Conservation (phyloP, 2,113 vertebrate genomes). For the Xyrauchen texanus region DNA sequence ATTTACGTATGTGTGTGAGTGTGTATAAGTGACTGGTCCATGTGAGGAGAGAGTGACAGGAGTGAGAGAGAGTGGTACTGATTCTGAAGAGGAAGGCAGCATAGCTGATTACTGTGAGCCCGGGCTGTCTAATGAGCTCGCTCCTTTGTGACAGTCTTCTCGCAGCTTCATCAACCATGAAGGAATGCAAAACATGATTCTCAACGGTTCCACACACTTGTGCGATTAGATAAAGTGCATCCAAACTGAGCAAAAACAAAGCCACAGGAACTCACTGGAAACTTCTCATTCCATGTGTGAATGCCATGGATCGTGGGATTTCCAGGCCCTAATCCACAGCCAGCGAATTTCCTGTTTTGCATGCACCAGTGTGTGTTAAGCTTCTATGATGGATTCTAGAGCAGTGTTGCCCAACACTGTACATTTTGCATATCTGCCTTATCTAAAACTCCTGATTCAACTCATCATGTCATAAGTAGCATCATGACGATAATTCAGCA, state of each 20-base stretch:
- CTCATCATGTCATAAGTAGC: no score
- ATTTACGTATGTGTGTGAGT: slow-evolving; percentile 24
- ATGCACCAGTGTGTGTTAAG: not conserved
- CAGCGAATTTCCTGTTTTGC: not conserved
- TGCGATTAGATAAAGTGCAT: slow-evolving; percentile 70
- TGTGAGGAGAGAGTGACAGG: slow-evolving; percentile 21
- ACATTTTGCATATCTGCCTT: not conserved
- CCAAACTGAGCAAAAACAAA: slow-evolving; percentile 65
- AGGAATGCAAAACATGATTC: slow-evolving; percentile 68
- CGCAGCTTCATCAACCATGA: slow-evolving; percentile 69
- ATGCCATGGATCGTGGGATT: slow-evolving; percentile 67
- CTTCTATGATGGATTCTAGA: no score
- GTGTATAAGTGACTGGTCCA: not conserved
- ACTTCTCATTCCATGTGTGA: slow-evolving; percentile 67
- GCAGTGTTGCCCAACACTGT: not conserved
- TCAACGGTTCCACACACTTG: slow-evolving; percentile 60
- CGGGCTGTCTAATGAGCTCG: slow-evolving; percentile 76
- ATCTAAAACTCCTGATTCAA: no score
- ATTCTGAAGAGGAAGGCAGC: slow-evolving; percentile 67
- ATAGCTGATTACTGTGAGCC: slow-evolving; percentile 77
- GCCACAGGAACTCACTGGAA: slow-evolving; percentile 56
- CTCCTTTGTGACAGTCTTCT: slow-evolving; percentile 74
- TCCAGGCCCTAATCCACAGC: slow-evolving; percentile 55
- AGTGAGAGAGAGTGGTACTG: slow-evolving; percentile 53
- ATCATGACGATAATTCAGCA: no score